Evolutionary conservation across 2,797 vertebrate genomes (phyloP), one percentile per base, ranked within the genome.

Genomic region (Peromyscus melanophrys): DNA sequence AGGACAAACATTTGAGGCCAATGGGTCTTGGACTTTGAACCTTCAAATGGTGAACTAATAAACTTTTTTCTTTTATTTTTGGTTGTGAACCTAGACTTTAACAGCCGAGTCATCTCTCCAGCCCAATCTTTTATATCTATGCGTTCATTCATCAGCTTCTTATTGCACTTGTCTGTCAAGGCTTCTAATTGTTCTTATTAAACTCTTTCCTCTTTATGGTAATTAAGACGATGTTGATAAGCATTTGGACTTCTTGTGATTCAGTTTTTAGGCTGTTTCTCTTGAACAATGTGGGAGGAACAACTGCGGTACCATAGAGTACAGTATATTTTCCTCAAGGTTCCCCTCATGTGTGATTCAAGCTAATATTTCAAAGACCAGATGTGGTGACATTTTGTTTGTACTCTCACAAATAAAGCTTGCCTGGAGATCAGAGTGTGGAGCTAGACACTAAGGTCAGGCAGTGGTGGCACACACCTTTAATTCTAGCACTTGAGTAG

Each of bases 171-270:
- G 52, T 57, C 3, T 3, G 4, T 17, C 34, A 43, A n/a, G 13
- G 16, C 34, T 57, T 73, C 67, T 40, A 29, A 19, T 12, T 14
- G 27, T 59, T 75, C 43, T 43, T 76, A 25, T n/a, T 87, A 46
- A 49, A 76, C 21, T 92, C n/a, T 92, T 94, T 93, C 34, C 55
- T 75, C 16, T 37, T 95, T 92, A 19, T 78, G 11, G 46, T 37
- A 76, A 77, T 93, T 95, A 85, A 77, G 6, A 29, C 27, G 9
- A 88, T 92, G 8, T 14, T 69, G 52, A 76, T 85, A 37, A 84
- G 71, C 82, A 57, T 1, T 89, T 85, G 3, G 3, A 16, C 12
- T 61, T 10, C 43, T 34, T 46, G 19, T 59, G 16, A 78, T 63
- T 92, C 4, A 71, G 65, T 89, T 55, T 94, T n/a, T 46, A 86